Evolutionary conservation across 2,888 invertebrate species (phyloP), one percentile per base, ranked within the genome.

Genomic region (Heliconius charithonia): DNA sequence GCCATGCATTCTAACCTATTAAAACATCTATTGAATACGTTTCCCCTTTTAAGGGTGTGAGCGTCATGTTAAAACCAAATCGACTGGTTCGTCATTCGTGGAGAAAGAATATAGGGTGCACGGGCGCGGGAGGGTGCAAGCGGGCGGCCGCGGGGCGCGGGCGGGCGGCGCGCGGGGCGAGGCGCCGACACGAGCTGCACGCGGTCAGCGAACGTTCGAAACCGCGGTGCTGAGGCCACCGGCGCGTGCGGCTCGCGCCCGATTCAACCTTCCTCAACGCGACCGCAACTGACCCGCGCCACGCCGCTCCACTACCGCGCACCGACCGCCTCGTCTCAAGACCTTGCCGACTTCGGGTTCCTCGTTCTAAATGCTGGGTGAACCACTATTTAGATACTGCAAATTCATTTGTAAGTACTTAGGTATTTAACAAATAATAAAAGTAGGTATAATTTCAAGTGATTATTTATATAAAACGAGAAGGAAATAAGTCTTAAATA

Each of bases 251-350:
- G 92, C 93, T 92, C 92, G 94, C 92, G 93, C 91, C 92, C 94
- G 92, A 93, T 93, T 93, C 94, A 94, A 94, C 95, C 95, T 95
- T 94, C 94, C 95, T 94, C 95, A 95, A 95, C 88, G 93, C 93
- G 94, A 94, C 95, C 94, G 94, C 94, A 91, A 90, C 94, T 95
- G 94, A 94, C 94, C 94, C 92, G 92, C 93, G 88, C 88, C 85
- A 83, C 85, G 85, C 83, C 85, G 74, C 85, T 86, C 86, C 88
- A 87, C 81, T 85, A 90, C 90, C 89, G 92, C 91, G 83, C 82
- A 71, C 74, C 51, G 59, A 16, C 69, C 65, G 37, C 79, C 65
- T 79, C 79, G 37, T 51, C 79, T 81, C 71, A 56, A 71, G 29
- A 71, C 71, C 56, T 71, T 71, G 71, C 37, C 37, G 22, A 37